Percentiles rank a stretch among this genome's conserved stretches.
These are phyloP conservation scores for Pavo muticus DNA, from an alignment of 2,113 vertebrate species.

Conservation along the genomic window DNA sequence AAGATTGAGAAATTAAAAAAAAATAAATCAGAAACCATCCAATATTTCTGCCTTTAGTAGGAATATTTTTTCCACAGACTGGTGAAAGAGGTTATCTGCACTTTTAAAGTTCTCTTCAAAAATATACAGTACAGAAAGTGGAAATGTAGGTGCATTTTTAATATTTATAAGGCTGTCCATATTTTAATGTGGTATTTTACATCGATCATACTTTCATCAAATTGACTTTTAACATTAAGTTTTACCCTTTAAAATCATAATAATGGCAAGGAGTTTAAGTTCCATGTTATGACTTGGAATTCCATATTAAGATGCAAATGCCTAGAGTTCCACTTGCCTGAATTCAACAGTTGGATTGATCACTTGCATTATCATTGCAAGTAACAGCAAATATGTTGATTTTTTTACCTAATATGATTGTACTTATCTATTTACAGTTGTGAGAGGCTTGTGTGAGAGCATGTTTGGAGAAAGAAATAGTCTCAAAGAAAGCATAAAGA, in stretches of 20 bases:
- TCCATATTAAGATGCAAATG: background rate
- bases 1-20: background rate
- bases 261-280: background rate
- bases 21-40: rapidly evolving
- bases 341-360: background rate
- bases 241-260: background rate
- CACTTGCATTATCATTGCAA: background rate
- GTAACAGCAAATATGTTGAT: background rate
- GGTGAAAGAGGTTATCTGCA: background rate
- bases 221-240: background rate
- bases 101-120: background rate
- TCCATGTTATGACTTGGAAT: background rate
- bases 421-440: background rate
- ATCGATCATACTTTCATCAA: background rate
- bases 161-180: background rate
- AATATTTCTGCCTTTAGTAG: background rate
- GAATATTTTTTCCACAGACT: background rate
- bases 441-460: background rate
- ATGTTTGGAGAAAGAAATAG: background rate
- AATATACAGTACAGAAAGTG: background rate
- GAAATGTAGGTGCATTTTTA: background rate
- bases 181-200: background rate
- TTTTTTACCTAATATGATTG: background rate
- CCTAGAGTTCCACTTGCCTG: background rate
- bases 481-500: background rate